Evolutionary conservation across 1,140 invertebrate species (phyloP).

Genomic region (Drosophila watanabei): DNA sequence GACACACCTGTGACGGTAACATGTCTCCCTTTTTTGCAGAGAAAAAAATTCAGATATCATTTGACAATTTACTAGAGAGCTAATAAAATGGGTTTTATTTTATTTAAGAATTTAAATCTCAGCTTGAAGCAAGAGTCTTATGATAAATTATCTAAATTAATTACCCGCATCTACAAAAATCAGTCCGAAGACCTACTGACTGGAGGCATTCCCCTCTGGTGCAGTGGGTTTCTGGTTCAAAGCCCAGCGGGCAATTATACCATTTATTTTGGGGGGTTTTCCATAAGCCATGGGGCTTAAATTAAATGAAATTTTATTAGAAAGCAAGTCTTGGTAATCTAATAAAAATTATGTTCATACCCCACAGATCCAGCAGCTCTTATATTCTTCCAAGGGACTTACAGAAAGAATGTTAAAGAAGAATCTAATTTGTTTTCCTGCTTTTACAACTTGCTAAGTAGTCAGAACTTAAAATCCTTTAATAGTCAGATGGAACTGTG

Average conservation of each 20-base stretch:
- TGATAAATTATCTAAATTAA: slow-evolving; percentile 15
- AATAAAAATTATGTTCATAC: not conserved
- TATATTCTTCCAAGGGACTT: no score
- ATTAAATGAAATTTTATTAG: not conserved
- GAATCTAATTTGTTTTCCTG: not conserved
- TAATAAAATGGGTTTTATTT: not conserved
- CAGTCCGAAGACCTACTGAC: not conserved
- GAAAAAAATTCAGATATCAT: not conserved
- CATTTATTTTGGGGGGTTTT: not conserved
- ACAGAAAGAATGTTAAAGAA: no score
- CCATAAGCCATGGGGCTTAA: not conserved
- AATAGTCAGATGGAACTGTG: no score
- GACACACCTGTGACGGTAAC: slow-evolving; percentile 51
- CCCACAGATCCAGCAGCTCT: not conserved
- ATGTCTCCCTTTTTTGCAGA: slow-evolving; percentile 24
- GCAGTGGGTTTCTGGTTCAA: slow-evolving; percentile 11
- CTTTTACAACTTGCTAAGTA: not conserved
- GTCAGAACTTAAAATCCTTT: no score
- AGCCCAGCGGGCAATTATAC: not conserved
- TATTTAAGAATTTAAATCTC: no score
- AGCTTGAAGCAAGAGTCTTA: not conserved
- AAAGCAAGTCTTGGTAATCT: not conserved
- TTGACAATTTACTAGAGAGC: not conserved
- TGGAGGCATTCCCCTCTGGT: not conserved
- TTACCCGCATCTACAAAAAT: slow-evolving; percentile 11